Evolutionary conservation across 1,140 invertebrate species (phyloP).

Genomic region (Ridgeia piscesae): DNA sequence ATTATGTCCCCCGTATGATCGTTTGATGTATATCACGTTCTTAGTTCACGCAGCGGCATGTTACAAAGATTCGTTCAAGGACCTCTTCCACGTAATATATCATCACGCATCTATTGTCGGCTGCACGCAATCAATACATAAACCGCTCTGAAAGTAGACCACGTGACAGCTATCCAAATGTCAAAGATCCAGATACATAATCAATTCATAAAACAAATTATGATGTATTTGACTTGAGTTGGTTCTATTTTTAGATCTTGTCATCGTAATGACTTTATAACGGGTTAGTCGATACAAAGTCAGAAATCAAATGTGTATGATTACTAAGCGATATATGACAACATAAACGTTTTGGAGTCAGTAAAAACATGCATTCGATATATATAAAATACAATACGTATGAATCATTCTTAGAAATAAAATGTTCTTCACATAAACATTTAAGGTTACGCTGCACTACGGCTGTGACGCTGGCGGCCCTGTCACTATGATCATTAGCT

Average conservation of each 20-base stretch:
- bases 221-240: background rate
- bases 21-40: background rate
- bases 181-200: too few relatives aligned
- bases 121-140: background rate
- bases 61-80: background rate
- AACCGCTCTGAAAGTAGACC: background rate
- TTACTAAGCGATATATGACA: too few relatives aligned
- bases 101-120: background rate
- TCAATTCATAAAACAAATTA: background rate
- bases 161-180: too few relatives aligned
- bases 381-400: too few relatives aligned
- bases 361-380: too few relatives aligned
- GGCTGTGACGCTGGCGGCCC: too few relatives aligned
- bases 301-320: too few relatives aligned
- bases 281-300: background rate
- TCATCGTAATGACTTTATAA: background rate
- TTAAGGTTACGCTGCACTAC: too few relatives aligned
- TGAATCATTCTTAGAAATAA: too few relatives aligned
- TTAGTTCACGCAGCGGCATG: background rate
- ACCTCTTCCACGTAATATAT: background rate
- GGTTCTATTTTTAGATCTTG: background rate
- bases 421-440: too few relatives aligned
- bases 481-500: too few relatives aligned
- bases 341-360: too few relatives aligned
- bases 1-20: background rate